Evolutionary conservation across 2,888 invertebrate genomes (phyloP).

Genomic region (Ceriagrion tenellum): DNA sequence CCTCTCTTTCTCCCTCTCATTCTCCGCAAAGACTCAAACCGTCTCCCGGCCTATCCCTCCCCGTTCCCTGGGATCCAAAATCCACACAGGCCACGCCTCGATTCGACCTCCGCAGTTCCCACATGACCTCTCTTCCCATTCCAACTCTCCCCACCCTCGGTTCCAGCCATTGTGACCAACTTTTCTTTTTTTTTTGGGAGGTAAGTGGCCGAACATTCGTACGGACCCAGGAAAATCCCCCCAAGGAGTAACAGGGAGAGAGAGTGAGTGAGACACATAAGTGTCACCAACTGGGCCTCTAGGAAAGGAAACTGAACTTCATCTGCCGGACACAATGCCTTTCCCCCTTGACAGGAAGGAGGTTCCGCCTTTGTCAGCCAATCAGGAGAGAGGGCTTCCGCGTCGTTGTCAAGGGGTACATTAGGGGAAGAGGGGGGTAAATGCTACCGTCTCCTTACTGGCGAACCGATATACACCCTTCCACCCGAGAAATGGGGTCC

Average conservation of each 20-base stretch:
- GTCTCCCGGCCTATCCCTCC: background rate
- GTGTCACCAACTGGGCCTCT: background rate
- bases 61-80: background rate
- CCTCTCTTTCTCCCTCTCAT: background rate
- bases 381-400: background rate
- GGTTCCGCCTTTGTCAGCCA: background rate
- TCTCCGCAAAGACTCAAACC: too few relatives aligned
- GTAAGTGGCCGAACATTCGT: conserved; percentile 19
- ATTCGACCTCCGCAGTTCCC: background rate
- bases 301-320: background rate
- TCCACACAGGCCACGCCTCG: background rate
- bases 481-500: background rate
- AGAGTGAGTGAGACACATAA: background rate
- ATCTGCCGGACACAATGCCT: conserved; percentile 19
- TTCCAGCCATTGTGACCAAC: background rate
- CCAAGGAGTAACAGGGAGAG: background rate
- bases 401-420: background rate
- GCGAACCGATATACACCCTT: background rate
- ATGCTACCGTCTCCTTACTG: background rate
- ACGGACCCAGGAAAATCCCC: background rate
- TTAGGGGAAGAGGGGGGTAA: background rate
- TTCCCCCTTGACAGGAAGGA: background rate
- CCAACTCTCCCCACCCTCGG: background rate
- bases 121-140: background rate
- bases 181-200: background rate